A percentile compares a stretch with the other conserved stretches of the same genome.
Evolutionary conservation across 1,140 invertebrate genomes (phyloP).

Genomic region (Teleopsis dalmanni): DNA sequence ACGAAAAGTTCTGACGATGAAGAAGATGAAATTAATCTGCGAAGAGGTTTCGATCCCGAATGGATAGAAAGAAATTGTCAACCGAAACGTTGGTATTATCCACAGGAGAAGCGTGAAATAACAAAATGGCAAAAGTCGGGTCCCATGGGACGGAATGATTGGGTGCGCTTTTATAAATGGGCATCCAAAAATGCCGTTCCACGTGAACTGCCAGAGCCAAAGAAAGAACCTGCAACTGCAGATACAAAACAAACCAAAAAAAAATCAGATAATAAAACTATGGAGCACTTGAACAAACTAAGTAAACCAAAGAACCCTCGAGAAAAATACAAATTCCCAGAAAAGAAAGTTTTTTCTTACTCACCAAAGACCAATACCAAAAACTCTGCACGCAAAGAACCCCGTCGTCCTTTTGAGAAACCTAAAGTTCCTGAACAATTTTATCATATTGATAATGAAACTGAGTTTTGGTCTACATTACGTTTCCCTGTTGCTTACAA

Average conservation of each 20-base stretch:
- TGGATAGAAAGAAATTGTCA: slow-evolving; percentile 13
- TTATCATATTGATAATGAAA: slow-evolving; percentile 24
- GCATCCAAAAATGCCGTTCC: slow-evolving; percentile 11
- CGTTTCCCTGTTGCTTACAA: slow-evolving; percentile 26
- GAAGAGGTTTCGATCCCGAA: no score
- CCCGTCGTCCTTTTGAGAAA: slow-evolving; percentile 23
- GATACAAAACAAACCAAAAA: not conserved
- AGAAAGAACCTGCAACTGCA: no score
- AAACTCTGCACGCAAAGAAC: slow-evolving; percentile 21
- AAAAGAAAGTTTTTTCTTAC: not conserved
- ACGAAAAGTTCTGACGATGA: no score
- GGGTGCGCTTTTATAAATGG: slow-evolving; percentile 24
- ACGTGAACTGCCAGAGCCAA: slow-evolving; percentile 9
- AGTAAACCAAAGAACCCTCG: slow-evolving; percentile 8
- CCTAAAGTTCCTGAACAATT: slow-evolving; percentile 22
- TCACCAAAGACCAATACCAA: slow-evolving; percentile 26
- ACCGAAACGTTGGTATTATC: slow-evolving; percentile 6
- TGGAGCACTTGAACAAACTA: slow-evolving; percentile 16
- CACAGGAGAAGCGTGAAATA: not conserved
- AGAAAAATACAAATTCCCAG: slow-evolving; percentile 15
- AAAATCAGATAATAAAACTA: slow-evolving; percentile 8
- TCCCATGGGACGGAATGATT: slow-evolving; percentile 27
- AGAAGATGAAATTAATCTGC: no score
- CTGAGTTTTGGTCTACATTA: slow-evolving; percentile 23
- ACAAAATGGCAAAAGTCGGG: slow-evolving; percentile 28